Conservation (phyloP, 2,888 invertebrate genomes). For the Busseola fusca region DNA sequence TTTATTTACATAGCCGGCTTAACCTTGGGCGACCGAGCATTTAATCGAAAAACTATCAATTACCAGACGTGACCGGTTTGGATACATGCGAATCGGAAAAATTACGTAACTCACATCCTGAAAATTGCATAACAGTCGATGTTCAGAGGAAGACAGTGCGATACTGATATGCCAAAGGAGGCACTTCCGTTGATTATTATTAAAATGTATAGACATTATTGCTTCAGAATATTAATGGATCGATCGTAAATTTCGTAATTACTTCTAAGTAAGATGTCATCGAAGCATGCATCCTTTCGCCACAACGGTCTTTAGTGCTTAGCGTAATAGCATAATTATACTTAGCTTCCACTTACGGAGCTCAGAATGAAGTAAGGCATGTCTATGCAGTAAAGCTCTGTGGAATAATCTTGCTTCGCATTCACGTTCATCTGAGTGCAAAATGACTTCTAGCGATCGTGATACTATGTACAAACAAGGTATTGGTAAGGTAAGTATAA, state of each 20-base stretch:
- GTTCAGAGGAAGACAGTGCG: conserved; percentile 46
- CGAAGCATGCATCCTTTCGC: conserved; percentile 67
- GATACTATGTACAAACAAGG: conserved; percentile 67
- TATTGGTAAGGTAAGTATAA: conserved; percentile 39
- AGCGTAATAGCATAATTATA: conserved; percentile 48
- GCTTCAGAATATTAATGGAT: conserved; percentile 67
- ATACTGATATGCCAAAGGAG: conserved; percentile 59
- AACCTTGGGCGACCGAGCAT: conserved; percentile 68
- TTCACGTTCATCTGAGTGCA: conserved; percentile 59
- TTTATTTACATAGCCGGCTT: conserved; percentile 69
- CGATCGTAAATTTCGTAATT: conserved; percentile 65
- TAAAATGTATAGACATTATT: conserved; percentile 58
- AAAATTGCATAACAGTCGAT: conserved; percentile 55
- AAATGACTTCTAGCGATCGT: conserved; percentile 66
- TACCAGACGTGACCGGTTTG: conserved; percentile 57
- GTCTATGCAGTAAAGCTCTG: conserved; percentile 52
- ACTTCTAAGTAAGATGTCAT: conserved; percentile 60
- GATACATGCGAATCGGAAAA: conserved; percentile 48
- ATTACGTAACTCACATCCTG: conserved; percentile 64
- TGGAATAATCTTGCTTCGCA: conserved; percentile 62
- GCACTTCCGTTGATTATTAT: conserved; percentile 70
- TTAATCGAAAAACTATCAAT: conserved; percentile 62
- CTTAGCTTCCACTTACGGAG: conserved; percentile 55
- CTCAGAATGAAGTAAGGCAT: conserved; percentile 66
- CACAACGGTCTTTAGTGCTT: conserved; percentile 38